Conservation (phyloP, 2,888 invertebrate genomes). For the Drosophila incognita region DNA sequence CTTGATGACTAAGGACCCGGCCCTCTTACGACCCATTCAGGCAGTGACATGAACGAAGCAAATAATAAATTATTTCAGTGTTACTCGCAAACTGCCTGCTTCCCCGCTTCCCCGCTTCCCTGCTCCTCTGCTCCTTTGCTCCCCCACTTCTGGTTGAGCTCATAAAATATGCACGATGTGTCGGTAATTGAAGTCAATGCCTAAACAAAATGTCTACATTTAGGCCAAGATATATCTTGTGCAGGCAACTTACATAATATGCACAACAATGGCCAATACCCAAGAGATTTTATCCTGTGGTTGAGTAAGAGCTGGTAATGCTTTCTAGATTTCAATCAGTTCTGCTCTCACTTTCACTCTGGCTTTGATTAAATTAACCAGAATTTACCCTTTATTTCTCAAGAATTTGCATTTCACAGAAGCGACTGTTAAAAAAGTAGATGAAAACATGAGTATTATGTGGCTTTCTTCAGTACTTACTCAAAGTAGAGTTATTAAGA, state of each 20-base stretch:
- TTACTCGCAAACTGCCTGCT: constrained; percentile 3
- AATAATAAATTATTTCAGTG: constrained; percentile 51
- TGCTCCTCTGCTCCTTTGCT: not conserved
- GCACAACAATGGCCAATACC: constrained; percentile 13
- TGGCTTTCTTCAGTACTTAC: not conserved
- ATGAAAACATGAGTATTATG: not conserved
- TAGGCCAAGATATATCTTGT: constrained; percentile 24
- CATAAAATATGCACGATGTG: constrained; percentile 70
- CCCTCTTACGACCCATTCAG: constrained; percentile 33
- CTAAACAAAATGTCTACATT: constrained; percentile 62
- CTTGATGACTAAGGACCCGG: constrained; percentile 30
- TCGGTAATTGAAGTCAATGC: constrained; percentile 71
- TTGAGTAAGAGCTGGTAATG: not conserved
- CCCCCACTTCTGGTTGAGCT: constrained; percentile 21
- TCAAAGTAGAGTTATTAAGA: not conserved
- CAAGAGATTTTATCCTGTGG: constrained; percentile 1
- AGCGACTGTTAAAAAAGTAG: not conserved
- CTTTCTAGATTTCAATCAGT: constrained; percentile 16
- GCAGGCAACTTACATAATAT: constrained; percentile 8
- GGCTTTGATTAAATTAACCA: constrained; percentile 1
- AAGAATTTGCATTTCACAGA: not conserved
- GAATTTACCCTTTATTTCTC: not conserved
- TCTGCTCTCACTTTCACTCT: not conserved
- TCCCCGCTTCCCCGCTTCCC: not conserved
- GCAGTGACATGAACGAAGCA: constrained; percentile 47